A percentile compares a stretch with the other conserved stretches of the same genome.
Conservation (phyloP, 2,113 vertebrate genomes). For the Oryzias celebensis region DNA sequence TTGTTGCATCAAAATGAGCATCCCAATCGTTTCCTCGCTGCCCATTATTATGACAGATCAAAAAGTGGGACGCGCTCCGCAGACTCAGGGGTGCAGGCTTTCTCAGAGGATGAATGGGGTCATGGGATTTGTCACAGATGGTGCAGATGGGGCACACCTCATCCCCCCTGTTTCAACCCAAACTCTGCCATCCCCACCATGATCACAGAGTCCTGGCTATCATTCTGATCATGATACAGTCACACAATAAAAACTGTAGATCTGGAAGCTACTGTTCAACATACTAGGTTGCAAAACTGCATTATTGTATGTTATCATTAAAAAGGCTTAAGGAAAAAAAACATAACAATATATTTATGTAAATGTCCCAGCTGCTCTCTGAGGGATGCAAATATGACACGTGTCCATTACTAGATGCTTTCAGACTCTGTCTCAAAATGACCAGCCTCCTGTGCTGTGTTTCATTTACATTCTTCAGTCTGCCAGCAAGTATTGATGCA, state of each 20-base stretch:
- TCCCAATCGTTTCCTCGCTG: conserved; percentile 40
- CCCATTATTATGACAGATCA: conserved; percentile 48
- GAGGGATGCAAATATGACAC: conserved; percentile 3
- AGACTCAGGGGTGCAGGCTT: conserved; percentile 34
- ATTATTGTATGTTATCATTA: too few relatives aligned
- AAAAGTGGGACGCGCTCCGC: conserved; percentile 55
- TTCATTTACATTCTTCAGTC: too few relatives aligned
- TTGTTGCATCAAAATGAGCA: conserved; percentile 48
- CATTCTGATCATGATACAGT: neutral
- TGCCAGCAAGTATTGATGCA: too few relatives aligned
- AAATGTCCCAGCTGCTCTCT: conserved; percentile 4
- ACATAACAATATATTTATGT: neutral
- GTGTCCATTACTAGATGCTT: neutral
- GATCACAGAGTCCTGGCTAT: conserved; percentile 15
- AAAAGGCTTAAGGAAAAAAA: neutral
- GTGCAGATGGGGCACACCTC: conserved; percentile 50
- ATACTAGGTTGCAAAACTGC: too few relatives aligned
- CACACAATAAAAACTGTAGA: too few relatives aligned
- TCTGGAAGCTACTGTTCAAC: too few relatives aligned
- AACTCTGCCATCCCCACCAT: conserved; percentile 4
- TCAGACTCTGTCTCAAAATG: neutral
- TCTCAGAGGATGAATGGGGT: conserved; percentile 62
- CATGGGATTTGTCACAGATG: conserved; percentile 71
- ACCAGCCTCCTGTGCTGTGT: too few relatives aligned
- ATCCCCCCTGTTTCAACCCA: conserved; percentile 21